Percentiles rank a stretch among this genome's conserved stretches.
phyloP scores from a whole-genome alignment of 1,140 invertebrate species.

The Nixonia krombeini region DNA sequence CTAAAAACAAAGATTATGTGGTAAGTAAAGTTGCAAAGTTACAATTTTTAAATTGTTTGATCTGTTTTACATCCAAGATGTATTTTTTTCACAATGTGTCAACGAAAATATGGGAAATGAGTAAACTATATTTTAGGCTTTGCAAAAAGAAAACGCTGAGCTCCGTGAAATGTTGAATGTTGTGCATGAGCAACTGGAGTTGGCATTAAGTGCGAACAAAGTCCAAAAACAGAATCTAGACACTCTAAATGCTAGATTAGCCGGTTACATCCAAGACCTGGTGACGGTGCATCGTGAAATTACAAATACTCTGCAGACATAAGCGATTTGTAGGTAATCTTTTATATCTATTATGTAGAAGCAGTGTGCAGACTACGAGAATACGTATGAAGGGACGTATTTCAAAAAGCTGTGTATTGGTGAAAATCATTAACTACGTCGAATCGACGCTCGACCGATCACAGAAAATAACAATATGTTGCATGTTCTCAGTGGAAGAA shows the following conservation, averaged over 20 bases:
- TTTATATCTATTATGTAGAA: conserved; percentile 58
- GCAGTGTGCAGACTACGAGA: conserved; percentile 32
- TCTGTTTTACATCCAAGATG: no score
- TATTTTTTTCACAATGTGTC: no score
- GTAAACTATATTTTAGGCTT: conserved; percentile 64
- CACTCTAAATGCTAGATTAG: conserved; percentile 86
- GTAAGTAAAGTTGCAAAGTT: no score
- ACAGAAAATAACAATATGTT: conserved; percentile 31
- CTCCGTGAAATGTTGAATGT: conserved; percentile 80
- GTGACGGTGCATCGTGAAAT: conserved; percentile 88
- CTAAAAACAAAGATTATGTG: conserved; percentile 70
- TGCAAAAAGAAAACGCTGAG: conserved; percentile 83
- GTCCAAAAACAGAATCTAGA: conserved; percentile 88
- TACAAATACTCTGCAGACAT: conserved; percentile 83
- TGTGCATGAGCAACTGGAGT: conserved; percentile 87
- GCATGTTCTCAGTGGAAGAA: no score
- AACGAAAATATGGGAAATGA: no score
- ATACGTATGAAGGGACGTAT: conserved; percentile 12
- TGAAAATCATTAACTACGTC: conserved; percentile 37
- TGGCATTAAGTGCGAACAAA: conserved; percentile 85
- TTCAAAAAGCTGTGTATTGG: conserved; percentile 43
- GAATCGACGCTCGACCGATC: conserved; percentile 19
- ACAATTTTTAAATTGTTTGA: no score
- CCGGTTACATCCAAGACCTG: conserved; percentile 88
- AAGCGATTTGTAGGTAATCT: conserved; percentile 69